Percentiles rank a stretch among this genome's conserved stretches.
Conservation (phyloP, 2,797 vertebrate species). For the Coregonus ussuriensis region DNA sequence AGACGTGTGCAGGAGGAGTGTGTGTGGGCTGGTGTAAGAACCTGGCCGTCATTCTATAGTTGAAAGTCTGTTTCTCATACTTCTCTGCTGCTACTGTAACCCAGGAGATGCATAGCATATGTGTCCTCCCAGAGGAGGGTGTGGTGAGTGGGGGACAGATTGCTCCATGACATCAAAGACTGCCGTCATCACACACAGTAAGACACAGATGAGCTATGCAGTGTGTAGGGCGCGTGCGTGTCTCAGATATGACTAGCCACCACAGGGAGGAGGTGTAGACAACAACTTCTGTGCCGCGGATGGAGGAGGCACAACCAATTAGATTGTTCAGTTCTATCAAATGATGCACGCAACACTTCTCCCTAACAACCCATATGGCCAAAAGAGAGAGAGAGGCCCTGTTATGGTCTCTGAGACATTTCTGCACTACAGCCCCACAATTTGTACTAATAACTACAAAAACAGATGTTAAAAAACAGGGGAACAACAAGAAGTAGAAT, state of each 20-base stretch:
- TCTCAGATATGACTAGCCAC: neutral
- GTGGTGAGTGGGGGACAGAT: neutral
- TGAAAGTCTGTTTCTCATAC: neutral
- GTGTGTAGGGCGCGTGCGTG: too few relatives aligned
- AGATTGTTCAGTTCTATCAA: neutral
- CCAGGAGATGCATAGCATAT: neutral
- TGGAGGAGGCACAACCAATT: neutral
- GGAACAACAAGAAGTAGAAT: neutral
- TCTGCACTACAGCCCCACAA: neutral
- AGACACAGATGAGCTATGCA: neutral
- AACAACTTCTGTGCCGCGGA: neutral
- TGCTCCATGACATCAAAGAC: neutral
- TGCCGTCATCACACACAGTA: neutral
- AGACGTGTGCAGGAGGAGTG: too few relatives aligned
- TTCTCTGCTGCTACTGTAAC: neutral
- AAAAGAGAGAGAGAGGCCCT: neutral
- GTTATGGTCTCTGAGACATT: neutral
- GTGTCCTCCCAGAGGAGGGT: neutral
- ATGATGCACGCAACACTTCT: neutral
- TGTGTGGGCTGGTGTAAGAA: too few relatives aligned
- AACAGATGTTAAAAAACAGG: neutral
- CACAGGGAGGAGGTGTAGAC: neutral
- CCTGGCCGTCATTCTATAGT: neutral
- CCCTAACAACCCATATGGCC: neutral
- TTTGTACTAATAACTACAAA: neutral